Conservation (phyloP, 2,113 vertebrate species). For the Lagopus leucura region DNA sequence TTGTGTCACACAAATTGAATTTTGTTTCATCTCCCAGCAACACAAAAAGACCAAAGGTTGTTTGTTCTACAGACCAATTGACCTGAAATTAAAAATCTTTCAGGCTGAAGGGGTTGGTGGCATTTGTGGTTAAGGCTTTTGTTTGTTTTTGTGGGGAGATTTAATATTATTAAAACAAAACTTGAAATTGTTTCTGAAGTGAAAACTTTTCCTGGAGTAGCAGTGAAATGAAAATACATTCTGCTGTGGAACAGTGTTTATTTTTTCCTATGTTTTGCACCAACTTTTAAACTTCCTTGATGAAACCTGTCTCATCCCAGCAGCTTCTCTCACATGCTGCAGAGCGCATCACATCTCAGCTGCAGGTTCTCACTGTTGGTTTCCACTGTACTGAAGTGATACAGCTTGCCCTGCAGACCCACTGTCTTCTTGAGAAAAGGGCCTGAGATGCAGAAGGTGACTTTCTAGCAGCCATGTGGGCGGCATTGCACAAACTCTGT, state of each 20-base stretch:
- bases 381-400: neutral
- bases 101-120: neutral
- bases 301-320: neutral
- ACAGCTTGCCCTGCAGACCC: neutral
- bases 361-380: neutral
- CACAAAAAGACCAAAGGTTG: neutral
- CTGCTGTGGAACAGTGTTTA: neutral
- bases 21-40: neutral
- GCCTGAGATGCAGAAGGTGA: neutral
- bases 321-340: neutral
- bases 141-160: neutral
- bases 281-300: neutral
- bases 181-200: neutral
- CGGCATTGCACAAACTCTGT: neutral
- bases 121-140: neutral
- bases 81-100: neutral
- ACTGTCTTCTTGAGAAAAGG: neutral
- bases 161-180: neutral
- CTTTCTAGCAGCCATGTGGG: neutral
- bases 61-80: neutral
- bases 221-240: neutral
- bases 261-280: neutral
- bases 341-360: neutral
- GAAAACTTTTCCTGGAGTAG: neutral
- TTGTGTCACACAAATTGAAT: neutral